Percentiles rank a stretch among this genome's conserved stretches.
These are phyloP conservation scores for Pseudococcus longispinus DNA, from an alignment of 2,888 invertebrate species.

Conservation along the genomic window DNA sequence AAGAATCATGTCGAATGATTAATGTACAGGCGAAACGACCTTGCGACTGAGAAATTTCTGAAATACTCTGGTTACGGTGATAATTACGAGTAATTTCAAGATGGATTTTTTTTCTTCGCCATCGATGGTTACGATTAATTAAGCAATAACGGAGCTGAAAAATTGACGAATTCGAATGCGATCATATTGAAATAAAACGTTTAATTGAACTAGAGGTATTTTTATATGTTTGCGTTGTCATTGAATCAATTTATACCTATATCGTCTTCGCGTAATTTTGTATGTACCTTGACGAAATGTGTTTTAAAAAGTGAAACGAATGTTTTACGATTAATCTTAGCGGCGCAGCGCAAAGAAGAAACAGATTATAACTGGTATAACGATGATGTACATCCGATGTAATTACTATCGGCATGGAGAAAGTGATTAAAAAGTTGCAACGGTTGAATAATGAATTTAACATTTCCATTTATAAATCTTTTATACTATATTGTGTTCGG, in stretches of 20 bases:
- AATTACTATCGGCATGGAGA: constrained; percentile 42
- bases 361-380: constrained; percentile 46
- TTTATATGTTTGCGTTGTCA: constrained; percentile 1
- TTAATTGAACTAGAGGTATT: background rate
- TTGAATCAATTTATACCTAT: background rate
- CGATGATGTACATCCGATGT: constrained; percentile 40
- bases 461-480: constrained; percentile 46
- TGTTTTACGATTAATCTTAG: background rate
- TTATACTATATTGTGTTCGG: background rate
- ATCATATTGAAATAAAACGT: background rate
- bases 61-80: constrained; percentile 24
- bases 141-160: background rate
- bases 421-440: constrained; percentile 50
- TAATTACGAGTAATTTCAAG: background rate
- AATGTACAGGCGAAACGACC: background rate
- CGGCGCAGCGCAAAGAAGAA: constrained; percentile 9
- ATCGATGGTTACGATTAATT: background rate
- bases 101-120: background rate
- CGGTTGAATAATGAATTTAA: constrained; percentile 51
- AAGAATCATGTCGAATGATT: background rate
- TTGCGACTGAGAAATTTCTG: constrained; percentile 1
- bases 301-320: constrained; percentile 45
- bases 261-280: background rate
- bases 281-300: background rate
- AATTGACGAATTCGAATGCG: background rate